Conservation (phyloP, 2,113 vertebrate genomes). For the Mastomys natalensis region DNA sequence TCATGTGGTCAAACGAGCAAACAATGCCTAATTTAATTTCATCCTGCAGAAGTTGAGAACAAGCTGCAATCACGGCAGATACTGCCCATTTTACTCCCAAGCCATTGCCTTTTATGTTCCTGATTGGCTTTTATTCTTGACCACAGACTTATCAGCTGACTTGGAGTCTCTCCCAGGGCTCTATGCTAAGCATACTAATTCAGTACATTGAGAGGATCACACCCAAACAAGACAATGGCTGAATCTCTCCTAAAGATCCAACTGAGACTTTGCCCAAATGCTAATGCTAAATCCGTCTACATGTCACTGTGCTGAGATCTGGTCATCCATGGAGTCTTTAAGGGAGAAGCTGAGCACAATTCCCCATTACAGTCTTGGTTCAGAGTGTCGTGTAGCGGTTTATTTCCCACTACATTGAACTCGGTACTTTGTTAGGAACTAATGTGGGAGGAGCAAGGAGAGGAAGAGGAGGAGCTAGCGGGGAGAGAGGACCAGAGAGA, state of each 20-base stretch:
- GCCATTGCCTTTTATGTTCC: constrained; percentile 65
- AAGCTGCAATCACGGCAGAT: constrained; percentile 66
- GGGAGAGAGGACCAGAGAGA: too few relatives aligned
- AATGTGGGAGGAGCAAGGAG: too few relatives aligned
- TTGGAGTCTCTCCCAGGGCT: constrained; percentile 42
- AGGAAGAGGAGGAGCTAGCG: too few relatives aligned
- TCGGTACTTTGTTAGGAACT: too few relatives aligned
- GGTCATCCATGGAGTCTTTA: background rate
- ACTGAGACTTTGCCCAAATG: background rate
- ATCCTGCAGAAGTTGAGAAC: constrained; percentile 72
- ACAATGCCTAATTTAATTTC: constrained; percentile 80
- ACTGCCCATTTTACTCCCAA: constrained; percentile 70
- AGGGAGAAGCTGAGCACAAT: background rate
- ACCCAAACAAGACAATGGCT: background rate
- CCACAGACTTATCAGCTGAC: constrained; percentile 33
- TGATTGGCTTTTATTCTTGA: constrained; percentile 77
- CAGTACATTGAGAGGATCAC: background rate
- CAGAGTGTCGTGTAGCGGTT: too few relatives aligned
- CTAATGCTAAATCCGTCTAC: background rate
- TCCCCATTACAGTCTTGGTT: too few relatives aligned
- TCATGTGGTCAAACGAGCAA: constrained; percentile 74
- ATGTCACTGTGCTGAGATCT: background rate
- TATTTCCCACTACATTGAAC: too few relatives aligned
- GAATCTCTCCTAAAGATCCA: background rate
- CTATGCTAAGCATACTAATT: constrained; percentile 50